phyloP scores from a whole-genome alignment of 2,888 invertebrate genomes.

The Ophonus ardosiacus region DNA sequence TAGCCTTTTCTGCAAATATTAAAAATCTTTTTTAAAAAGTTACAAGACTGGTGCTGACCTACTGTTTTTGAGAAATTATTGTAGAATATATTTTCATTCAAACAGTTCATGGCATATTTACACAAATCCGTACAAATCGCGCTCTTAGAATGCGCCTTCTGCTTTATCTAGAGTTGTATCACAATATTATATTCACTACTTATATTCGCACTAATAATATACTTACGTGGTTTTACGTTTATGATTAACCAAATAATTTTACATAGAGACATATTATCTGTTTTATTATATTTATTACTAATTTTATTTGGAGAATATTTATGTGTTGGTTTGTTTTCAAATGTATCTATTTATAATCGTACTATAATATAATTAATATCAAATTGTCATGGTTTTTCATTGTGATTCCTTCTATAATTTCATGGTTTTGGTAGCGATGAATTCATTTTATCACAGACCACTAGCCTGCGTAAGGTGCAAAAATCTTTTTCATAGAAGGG shows the following conservation, averaged over 20 bases:
- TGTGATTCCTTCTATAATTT: conserved; percentile 61
- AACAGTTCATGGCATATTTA: conserved; percentile 36
- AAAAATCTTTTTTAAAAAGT: neutral
- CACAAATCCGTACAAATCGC: conserved; percentile 29
- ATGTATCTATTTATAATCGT: conserved; percentile 59
- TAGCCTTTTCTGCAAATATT: too few species aligned
- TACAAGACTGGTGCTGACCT: neutral
- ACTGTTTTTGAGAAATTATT: neutral
- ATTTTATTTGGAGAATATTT: conserved; percentile 47
- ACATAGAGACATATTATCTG: neutral
- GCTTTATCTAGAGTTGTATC: conserved; percentile 35
- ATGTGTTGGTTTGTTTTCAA: conserved; percentile 53
- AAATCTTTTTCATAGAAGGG: conserved; percentile 51
- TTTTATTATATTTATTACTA: conserved; percentile 53
- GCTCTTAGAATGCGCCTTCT: conserved; percentile 9
- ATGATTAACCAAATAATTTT: conserved; percentile 50
- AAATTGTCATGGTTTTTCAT: conserved; percentile 58
- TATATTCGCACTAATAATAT: conserved; percentile 47
- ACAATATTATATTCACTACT: conserved; percentile 17
- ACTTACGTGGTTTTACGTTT: conserved; percentile 45
- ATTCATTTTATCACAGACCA: conserved; percentile 57
- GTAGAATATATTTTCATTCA: neutral
- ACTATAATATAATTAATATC: conserved; percentile 55
- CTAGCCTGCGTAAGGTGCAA: conserved; percentile 62
- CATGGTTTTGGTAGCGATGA: conserved; percentile 50